phyloP scores from a whole-genome alignment of 1,140 invertebrate species.

The Drosophila virilis region DNA sequence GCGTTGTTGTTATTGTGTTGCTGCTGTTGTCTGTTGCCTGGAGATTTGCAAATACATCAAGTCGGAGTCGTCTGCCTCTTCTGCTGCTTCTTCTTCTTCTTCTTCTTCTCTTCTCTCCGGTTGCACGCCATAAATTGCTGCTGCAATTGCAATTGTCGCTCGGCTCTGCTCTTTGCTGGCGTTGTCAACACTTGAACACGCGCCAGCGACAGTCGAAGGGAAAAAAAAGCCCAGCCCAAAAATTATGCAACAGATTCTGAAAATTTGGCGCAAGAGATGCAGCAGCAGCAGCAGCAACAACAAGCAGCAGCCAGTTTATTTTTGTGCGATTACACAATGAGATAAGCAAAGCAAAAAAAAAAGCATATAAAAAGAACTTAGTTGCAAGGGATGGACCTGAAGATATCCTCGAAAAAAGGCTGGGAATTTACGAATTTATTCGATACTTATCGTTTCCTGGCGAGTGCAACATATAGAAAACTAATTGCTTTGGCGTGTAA shows the following conservation, averaged over 20 bases:
- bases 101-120: no score
- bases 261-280: conserved; percentile 57
- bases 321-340: conserved; percentile 76
- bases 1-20: conserved; percentile 23
- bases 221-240: conserved; percentile 51
- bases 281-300: conserved; percentile 26
- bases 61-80: conserved; percentile 46
- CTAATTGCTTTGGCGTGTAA: no score
- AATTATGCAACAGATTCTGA: conserved; percentile 80
- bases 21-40: conserved; percentile 23
- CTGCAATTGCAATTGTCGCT: conserved; percentile 68
- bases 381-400: no score
- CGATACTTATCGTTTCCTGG: no score
- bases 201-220: conserved; percentile 56
- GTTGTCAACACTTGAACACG: conserved; percentile 80
- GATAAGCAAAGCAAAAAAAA: conserved; percentile 46
- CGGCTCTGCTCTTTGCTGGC: conserved; percentile 35
- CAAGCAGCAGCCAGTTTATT: conserved; percentile 63
- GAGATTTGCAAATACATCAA: conserved; percentile 41
- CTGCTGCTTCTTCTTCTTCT: conserved; percentile 23
- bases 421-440: no score
- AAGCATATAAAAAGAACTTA: not conserved
- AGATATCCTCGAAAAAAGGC: not conserved
- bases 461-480: no score
- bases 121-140: conserved; percentile 64